These are phyloP conservation scores for Scotopteryx bipunctaria DNA, from an alignment of 2,888 invertebrate genomes.

Conservation along the genomic window DNA sequence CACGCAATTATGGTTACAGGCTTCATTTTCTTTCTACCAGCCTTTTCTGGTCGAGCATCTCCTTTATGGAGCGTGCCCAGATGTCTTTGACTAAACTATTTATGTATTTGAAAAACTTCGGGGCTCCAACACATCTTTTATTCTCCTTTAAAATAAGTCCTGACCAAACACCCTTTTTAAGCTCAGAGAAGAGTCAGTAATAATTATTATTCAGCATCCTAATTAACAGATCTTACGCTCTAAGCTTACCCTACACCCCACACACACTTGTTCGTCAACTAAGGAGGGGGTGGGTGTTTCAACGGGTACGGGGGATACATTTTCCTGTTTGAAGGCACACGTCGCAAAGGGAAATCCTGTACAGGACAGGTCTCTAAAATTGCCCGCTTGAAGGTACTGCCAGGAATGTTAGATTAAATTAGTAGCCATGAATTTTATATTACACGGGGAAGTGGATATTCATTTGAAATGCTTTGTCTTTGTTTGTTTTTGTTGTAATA, in stretches of 20 bases:
- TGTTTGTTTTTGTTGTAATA: neutral
- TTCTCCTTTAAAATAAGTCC: too few relatives aligned
- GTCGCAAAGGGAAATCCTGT: conserved; percentile 80
- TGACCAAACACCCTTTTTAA: too few relatives aligned
- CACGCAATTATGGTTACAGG: too few relatives aligned
- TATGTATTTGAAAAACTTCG: too few relatives aligned
- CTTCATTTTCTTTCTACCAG: too few relatives aligned
- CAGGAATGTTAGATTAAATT: conserved; percentile 34
- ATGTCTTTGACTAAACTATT: too few relatives aligned
- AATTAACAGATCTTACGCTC: too few relatives aligned
- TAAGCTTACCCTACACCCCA: conserved; percentile 35
- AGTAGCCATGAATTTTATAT: conserved; percentile 26
- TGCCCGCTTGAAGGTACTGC: conserved; percentile 64
- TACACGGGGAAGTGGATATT: neutral
- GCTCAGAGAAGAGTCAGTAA: too few relatives aligned
- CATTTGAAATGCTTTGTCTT: neutral
- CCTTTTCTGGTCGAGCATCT: too few relatives aligned
- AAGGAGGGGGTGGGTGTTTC: conserved; percentile 64
- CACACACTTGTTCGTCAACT: conserved; percentile 66
- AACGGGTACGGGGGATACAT: conserved; percentile 64
- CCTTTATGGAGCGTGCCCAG: too few relatives aligned
- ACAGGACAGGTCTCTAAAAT: conserved; percentile 81
- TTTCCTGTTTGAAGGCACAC: conserved; percentile 82
- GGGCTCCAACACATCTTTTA: too few relatives aligned
- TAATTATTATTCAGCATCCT: too few relatives aligned